Base-by-base conservation (phyloP, 2,113 vertebrate species). In the Ictalurus punctatus region DNA sequence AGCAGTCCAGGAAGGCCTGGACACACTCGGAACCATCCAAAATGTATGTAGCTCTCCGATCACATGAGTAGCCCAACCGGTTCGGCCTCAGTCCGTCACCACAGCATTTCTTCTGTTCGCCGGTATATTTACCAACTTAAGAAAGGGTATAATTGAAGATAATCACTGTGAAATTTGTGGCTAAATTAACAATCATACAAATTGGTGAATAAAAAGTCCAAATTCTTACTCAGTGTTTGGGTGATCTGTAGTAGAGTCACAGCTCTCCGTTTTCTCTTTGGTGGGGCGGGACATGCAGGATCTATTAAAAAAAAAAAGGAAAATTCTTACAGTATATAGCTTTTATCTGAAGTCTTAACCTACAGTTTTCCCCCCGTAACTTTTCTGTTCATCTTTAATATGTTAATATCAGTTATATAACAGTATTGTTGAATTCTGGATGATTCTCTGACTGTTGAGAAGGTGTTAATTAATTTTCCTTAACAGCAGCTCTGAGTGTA, bases 31-130 rank as follows among this genome's bases (percentile, higher is more conserved):
- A 1, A 0, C 88, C 92, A 0, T 94, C 94, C 12, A 76, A 27
- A 87, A 97, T 92, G 86, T 93, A 96, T 25, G 5, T 65, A 0
- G 85, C 48, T 19, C 96, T 87, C 0, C 23, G 89, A 37, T 95
- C 80, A 0, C 97, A 97, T 0, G 89, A 34, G 92, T 95, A 95
- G 0, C 34, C 90, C 94, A 97, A 95, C 34, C 90, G 94, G 89
- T 95, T 97, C 0, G 95, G 92, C 1, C 86, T 87, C 96, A 97
- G 96, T 1, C 96, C 96, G 0, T 96, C 95, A 84, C 94, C 90
- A 0, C 97, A 97, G 85, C 96, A 97, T 76, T 87, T 93, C 14
- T 91, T 93, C 17, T 93, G 52, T 3, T 0, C 4, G 59, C 61
- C 59, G 25, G 88, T 89, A 93, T 95, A 96, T 58, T 95, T 69